Evolutionary conservation across 2,113 vertebrate species (phyloP), one percentile per base, ranked within the genome.

Genomic region (Willisornis vidua): DNA sequence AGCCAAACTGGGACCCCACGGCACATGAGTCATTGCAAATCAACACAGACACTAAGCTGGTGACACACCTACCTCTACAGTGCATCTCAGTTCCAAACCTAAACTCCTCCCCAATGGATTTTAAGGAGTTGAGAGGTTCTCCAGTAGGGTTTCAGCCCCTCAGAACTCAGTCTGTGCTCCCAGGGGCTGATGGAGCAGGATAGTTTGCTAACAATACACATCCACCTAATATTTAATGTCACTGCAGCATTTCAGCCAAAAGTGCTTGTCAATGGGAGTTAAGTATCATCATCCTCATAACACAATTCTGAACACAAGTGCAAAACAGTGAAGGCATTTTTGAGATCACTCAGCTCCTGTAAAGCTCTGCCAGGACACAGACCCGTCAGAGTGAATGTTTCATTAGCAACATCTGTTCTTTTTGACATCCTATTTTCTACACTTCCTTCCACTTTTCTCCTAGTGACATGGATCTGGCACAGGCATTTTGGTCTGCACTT

Each of bases 351-450:
- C 15, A 9, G 62, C 67, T 90, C 52, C 77, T n/a, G 8, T 13
- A 43, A 19, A 78, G 73, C 70, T 78, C 49, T 85, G 61, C 65
- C 81, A 79, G 74, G 74, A 67, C 84, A 46, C n/a, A 57, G 74
- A 33, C 72, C 77, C 1, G 0, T 52, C 35, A 6, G 14, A 20
- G 52, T 52, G 62, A 74, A 90, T 85, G 70, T 91, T 89, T 91
- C 94, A 91, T 90, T 75, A 78, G 54, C 61, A 89, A 46, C 73
- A 85, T 57, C 81, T 94, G 80, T 37, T 85, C 89, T 75, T 92
- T 82, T n/a, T 70, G 77, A 95, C 74, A 23, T 79, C 62, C 81
- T 65, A 41, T 85, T 94, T 91, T 65, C 89, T 65, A 58, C 22
- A 8, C 61, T 70, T 81, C 52, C 41, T 93, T 71, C 54, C 43